Evolutionary conservation across 2,113 vertebrate genomes (phyloP), one percentile per base, ranked within the genome.

Genomic region (Symphodus melops): DNA sequence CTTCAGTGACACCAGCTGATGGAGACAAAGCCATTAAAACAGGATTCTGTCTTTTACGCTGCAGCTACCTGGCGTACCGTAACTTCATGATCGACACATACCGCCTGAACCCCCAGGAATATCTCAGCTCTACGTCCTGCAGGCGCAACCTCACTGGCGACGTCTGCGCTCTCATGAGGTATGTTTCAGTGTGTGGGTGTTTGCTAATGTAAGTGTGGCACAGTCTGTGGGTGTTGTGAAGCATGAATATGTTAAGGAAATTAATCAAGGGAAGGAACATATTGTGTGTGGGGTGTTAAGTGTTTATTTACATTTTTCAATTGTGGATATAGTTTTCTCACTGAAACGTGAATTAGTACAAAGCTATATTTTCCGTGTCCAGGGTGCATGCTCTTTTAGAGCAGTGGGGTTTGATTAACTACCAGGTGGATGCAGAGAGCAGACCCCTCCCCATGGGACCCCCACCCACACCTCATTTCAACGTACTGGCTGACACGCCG

Each of bases 51-150:
- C 0, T 77, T 77, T 0, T 67, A 51, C 86, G 10, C 84, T 75
- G 28, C 86, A 99, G 98, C 94, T 99, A 95, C 91, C 84, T 99
- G 93, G 98, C 98, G 0, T 99, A 99, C 86, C 96, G 98, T 62
- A 99, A 99, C 92, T 99, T 99, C 90, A 99, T 99, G 96, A 97
- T 99, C 0, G 98, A 99, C 90, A 98, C 98, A 0, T 99, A 99
- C 19, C 95, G 98, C 17, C 91, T 99, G 19, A 99, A 99, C 86
- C 98, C 98, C 0, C 98, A 99, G 82, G 98, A 99, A 80, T 99
- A 99, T 84, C 92, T 99, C 73, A 98, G 96, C 53, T 98, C 96
- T 74, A 98, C 97, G 0, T 96, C 97, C 73, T 98, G 97, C 87
- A 93, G 98, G 57, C 96, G 98, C 68, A 99, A 96, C 80, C 93